These are phyloP conservation scores for Apostichopus parvimensis DNA, from an alignment of 35 echinoderm and acorn worm species.

Conservation along the genomic window DNA sequence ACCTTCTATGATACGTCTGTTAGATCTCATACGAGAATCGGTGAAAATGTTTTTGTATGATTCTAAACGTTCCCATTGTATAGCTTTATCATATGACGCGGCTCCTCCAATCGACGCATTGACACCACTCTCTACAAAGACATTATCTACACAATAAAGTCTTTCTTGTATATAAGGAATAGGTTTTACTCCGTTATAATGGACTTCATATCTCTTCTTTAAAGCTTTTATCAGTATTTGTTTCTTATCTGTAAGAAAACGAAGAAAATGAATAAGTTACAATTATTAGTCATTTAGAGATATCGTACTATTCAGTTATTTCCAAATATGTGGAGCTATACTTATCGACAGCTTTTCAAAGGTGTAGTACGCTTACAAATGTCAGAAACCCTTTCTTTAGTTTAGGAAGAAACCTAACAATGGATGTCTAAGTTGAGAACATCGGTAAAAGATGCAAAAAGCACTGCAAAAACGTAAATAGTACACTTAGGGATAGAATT, in stretches of 20 bases:
- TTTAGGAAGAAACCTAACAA: no score
- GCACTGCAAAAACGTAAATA: no score
- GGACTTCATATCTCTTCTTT: not conserved
- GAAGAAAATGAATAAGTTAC: no score
- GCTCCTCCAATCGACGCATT: not conserved
- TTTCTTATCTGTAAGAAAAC: not conserved
- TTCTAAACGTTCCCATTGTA: constrained; percentile 2
- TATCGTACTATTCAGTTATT: no score
- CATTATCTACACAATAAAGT: not conserved
- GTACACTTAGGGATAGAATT: no score
- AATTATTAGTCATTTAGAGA: no score
- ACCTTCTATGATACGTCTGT: constrained; percentile 7
- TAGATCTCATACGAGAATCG: not conserved
- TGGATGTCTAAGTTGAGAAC: no score
- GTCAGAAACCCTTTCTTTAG: no score
- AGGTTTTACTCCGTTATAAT: not conserved
- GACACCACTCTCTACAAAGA: not conserved
- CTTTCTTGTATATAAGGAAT: not conserved
- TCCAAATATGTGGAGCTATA: no score
- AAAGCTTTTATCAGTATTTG: not conserved
- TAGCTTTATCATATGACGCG: not conserved
- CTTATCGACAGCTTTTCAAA: no score
- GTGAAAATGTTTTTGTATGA: not conserved
- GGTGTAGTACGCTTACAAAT: no score
- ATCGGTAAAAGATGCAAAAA: no score